Evolutionary conservation across 37 sponge, comb jelly and placozoan species (phyloP).

Genomic region (Cliona cf. orientalis): DNA sequence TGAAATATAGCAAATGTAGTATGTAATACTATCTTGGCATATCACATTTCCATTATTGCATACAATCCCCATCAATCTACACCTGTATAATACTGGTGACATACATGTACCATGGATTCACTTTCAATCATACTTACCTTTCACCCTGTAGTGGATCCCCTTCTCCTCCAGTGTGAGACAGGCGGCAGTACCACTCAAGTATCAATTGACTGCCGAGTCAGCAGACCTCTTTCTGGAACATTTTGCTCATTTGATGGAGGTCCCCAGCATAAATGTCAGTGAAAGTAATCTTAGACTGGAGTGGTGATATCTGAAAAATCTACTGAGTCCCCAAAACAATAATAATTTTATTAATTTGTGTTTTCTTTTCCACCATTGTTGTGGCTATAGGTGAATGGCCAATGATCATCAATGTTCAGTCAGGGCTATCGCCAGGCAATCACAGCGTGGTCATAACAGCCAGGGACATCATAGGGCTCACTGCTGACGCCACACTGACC

Average conservation of each 20-base stretch:
- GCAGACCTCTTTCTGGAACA: background rate
- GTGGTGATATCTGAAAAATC: background rate
- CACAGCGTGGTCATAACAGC: background rate
- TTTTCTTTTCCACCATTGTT: background rate
- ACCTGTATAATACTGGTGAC: too few relatives aligned
- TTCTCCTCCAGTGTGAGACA: background rate
- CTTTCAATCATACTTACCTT: too few relatives aligned
- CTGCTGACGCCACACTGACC: background rate
- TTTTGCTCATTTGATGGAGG: constrained; percentile 3
- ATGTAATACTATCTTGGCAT: too few relatives aligned
- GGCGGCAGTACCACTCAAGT: background rate
- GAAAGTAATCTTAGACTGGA: background rate
- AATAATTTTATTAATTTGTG: background rate
- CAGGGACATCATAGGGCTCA: background rate
- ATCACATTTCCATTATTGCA: too few relatives aligned
- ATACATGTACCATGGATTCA: too few relatives aligned
- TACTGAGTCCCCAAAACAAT: too few relatives aligned
- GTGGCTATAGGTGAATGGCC: background rate
- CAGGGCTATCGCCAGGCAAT: background rate
- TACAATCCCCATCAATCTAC: too few relatives aligned
- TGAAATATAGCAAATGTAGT: too few relatives aligned
- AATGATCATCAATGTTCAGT: background rate
- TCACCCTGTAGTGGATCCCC: constrained; percentile 6
- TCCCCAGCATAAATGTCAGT: background rate
- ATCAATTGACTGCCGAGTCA: constrained; percentile 1